Evolutionary conservation across 2,888 invertebrate species (phyloP).

Genomic region (Andrena bicolor): DNA sequence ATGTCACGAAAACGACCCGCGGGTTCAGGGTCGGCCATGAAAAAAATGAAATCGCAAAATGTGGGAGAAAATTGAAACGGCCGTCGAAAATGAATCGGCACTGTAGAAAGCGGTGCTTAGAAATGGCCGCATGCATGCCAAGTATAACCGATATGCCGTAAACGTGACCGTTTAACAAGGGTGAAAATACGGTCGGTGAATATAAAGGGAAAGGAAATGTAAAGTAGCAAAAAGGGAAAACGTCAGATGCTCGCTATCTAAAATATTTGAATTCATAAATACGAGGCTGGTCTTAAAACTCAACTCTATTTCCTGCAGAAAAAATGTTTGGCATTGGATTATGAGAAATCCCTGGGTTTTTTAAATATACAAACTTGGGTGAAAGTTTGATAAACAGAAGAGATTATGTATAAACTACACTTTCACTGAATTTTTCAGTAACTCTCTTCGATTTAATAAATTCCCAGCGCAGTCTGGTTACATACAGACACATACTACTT

Average conservation of each 20-base stretch:
- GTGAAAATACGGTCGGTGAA: slow-evolving; percentile 48
- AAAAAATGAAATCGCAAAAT: slow-evolving; percentile 22
- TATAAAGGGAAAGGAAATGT: slow-evolving; percentile 52
- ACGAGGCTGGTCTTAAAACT: slow-evolving; percentile 27
- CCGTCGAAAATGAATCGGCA: slow-evolving; percentile 59
- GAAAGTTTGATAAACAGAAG: not conserved
- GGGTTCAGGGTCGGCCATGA: slow-evolving; percentile 5
- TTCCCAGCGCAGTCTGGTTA: not conserved
- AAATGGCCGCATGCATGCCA: slow-evolving; percentile 80
- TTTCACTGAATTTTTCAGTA: not conserved
- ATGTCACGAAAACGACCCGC: not conserved
- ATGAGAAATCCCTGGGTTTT: not conserved
- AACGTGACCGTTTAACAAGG: slow-evolving; percentile 71
- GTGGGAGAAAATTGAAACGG: slow-evolving; percentile 46
- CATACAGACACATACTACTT: not conserved
- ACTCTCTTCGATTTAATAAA: not conserved
- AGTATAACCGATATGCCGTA: slow-evolving; percentile 73
- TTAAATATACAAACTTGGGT: not conserved
- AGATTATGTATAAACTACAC: not conserved
- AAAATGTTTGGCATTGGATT: not conserved
- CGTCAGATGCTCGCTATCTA: slow-evolving; percentile 41
- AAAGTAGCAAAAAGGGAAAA: slow-evolving; percentile 36
- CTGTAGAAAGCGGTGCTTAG: slow-evolving; percentile 74
- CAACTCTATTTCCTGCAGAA: slow-evolving; percentile 1
- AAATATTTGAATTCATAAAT: slow-evolving; percentile 75